Percentiles rank a stretch among this genome's conserved stretches.
Conservation (phyloP, 2,797 vertebrate species). For the Chromis chromis region DNA sequence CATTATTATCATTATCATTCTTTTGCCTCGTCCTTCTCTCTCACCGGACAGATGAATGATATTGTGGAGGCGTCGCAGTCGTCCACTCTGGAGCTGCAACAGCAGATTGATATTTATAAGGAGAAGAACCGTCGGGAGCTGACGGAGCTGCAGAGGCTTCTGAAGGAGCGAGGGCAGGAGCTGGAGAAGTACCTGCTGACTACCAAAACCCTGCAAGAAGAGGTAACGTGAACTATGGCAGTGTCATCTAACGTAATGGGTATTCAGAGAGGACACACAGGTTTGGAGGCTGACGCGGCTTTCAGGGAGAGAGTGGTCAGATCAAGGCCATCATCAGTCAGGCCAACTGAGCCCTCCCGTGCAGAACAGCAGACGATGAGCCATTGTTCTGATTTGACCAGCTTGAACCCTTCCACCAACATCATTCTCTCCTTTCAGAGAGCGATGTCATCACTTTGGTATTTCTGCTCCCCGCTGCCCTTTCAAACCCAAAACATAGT, state of each 20-base stretch:
- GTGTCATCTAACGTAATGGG: neutral
- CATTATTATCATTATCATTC: neutral
- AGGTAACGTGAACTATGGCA: conserved; percentile 82
- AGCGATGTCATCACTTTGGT: conserved; percentile 66
- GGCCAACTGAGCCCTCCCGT: conserved; percentile 26
- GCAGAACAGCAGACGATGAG: conserved; percentile 60
- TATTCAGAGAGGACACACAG: neutral
- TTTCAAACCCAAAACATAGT: conserved; percentile 36
- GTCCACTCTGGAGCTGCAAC: conserved; percentile 92
- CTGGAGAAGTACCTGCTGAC: conserved; percentile 87
- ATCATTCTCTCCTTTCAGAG: conserved; percentile 44
- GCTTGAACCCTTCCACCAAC: conserved; percentile 38
- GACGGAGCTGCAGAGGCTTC: conserved; percentile 89
- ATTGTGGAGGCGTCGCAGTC: conserved; percentile 89
- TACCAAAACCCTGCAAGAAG: conserved; percentile 87
- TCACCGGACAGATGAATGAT: conserved; percentile 88
- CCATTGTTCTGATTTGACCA: conserved; percentile 64
- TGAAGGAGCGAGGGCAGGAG: conserved; percentile 91
- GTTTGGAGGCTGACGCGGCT: conserved; percentile 39
- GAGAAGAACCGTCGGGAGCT: conserved; percentile 93
- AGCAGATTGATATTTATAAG: conserved; percentile 93
- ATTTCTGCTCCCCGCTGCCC: conserved; percentile 56
- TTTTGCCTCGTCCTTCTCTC: neutral
- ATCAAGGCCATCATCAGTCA: conserved; percentile 61
- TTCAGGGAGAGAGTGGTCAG: conserved; percentile 42